A percentile compares a stretch with the other conserved stretches of the same genome.
Conservation (phyloP, 2,113 vertebrate genomes). For the Malurus cyaneus region DNA sequence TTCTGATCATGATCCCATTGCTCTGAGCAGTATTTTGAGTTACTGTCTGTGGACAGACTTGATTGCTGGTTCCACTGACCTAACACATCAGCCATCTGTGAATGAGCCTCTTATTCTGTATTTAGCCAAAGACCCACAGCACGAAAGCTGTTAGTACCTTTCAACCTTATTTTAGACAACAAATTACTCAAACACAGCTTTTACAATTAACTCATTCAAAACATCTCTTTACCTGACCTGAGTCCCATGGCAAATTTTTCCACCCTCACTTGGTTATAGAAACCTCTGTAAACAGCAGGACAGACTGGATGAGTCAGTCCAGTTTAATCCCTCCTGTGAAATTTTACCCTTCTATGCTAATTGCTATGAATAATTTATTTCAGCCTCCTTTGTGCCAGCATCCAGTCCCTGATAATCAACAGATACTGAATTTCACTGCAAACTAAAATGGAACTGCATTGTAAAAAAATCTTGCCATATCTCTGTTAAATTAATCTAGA, state of each 20-base stretch:
- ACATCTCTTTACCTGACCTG: background rate
- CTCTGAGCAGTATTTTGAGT: background rate
- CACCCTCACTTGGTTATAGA: background rate
- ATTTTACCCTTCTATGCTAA: background rate
- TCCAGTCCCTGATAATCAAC: background rate
- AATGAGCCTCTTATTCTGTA: background rate
- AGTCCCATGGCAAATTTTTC: background rate
- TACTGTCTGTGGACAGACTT: background rate
- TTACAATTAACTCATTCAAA: background rate
- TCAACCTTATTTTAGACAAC: background rate
- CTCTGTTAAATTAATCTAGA: background rate
- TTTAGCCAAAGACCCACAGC: background rate
- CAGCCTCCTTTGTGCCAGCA: background rate
- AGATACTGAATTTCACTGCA: background rate
- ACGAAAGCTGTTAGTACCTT: background rate
- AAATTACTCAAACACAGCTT: background rate
- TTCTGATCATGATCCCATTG: background rate
- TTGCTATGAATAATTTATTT: conserved; percentile 29
- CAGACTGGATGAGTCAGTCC: background rate
- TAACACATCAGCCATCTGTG: background rate
- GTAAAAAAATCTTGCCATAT: background rate
- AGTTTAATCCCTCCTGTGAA: conserved; percentile 12
- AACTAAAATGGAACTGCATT: background rate
- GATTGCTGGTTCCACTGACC: background rate
- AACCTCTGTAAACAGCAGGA: background rate